phyloP scores from a whole-genome alignment of 2,888 invertebrate genomes.

The Plebejus anna region DNA sequence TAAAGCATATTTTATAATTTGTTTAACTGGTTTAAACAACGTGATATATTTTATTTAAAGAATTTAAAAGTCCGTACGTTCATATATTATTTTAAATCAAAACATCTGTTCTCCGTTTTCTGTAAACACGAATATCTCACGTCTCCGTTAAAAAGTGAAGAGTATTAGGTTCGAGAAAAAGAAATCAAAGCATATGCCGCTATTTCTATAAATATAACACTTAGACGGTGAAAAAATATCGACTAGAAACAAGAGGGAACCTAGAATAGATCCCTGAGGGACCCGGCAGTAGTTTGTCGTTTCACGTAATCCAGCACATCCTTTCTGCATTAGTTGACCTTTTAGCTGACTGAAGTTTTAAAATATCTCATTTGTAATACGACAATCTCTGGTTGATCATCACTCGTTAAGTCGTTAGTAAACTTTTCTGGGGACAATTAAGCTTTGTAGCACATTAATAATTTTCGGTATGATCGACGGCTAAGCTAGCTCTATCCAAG shows the following conservation, averaged over 20 bases:
- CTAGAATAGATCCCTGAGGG: conserved; percentile 76
- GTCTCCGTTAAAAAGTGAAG: conserved; percentile 27
- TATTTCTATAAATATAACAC: conserved; percentile 73
- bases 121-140: conserved; percentile 27
- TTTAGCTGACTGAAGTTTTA: conserved; percentile 29
- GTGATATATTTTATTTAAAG: not conserved
- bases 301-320: conserved; percentile 50
- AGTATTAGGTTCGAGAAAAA: conserved; percentile 43
- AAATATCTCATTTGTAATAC: conserved; percentile 15
- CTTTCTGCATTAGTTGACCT: conserved; percentile 37
- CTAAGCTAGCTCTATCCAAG: not conserved
- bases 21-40: not conserved
- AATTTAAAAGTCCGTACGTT: not conserved
- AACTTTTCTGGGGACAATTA: conserved; percentile 6
- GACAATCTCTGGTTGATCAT: conserved; percentile 1
- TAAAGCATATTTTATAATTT: not conserved
- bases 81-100: conserved; percentile 19
- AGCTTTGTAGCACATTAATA: not conserved
- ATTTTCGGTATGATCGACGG: not conserved
- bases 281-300: conserved; percentile 61
- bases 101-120: conserved; percentile 26
- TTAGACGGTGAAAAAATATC: conserved; percentile 41
- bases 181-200: conserved; percentile 58
- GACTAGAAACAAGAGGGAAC: conserved; percentile 54
- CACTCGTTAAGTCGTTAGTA: conserved; percentile 3